These are phyloP conservation scores for Lepus oiostolus DNA, from an alignment of 2,797 vertebrate genomes.

Conservation along the genomic window DNA sequence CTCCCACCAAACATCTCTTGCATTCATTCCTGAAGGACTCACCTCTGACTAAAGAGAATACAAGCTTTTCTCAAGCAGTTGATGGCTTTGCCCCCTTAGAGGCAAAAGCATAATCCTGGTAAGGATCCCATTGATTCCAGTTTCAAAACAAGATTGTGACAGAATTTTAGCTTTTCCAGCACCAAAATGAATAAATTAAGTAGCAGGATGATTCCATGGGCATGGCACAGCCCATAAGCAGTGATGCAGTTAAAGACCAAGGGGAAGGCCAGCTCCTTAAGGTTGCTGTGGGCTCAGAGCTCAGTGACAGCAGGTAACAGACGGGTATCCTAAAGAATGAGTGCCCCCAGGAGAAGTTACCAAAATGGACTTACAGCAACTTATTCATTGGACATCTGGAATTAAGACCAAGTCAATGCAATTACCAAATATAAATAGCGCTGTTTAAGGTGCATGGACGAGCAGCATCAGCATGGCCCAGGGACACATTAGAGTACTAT, in stretches of 20 bases:
- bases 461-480: neutral
- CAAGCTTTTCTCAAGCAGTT: conserved; percentile 33
- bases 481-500: neutral
- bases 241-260: neutral
- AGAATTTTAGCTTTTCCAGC: neutral
- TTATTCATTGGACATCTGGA: neutral
- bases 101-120: neutral
- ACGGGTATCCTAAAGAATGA: neutral
- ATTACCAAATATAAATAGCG: neutral
- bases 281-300: neutral
- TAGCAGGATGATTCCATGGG: neutral
- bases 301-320: neutral
- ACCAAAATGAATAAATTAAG: neutral
- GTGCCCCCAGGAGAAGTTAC: neutral
- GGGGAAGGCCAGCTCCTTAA: neutral
- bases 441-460: neutral
- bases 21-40: conserved; percentile 42
- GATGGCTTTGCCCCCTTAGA: neutral
- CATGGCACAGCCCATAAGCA: neutral
- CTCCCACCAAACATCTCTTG: conserved; percentile 62
- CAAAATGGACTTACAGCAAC: neutral
- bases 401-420: neutral
- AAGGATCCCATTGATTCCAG: neutral
- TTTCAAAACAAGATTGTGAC: neutral
- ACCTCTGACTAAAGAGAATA: neutral